Conservation (phyloP, 2,113 vertebrate species). For the Salvelinus sp. region DNA sequence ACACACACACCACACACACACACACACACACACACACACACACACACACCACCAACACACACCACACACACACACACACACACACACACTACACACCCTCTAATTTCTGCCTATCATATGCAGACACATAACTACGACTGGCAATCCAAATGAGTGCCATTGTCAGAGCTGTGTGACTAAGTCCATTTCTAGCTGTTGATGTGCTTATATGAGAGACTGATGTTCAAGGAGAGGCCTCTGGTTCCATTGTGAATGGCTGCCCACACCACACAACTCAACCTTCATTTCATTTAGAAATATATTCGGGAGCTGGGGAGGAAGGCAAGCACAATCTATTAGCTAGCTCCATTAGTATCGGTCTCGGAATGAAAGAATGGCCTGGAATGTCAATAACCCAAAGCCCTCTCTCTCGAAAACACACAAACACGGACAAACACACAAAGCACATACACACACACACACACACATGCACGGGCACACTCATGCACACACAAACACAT, state of each 20-base stretch:
- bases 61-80: conserved; percentile 15
- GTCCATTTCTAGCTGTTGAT: conserved; percentile 64
- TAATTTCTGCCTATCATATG: conserved; percentile 21
- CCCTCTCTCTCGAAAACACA: neutral
- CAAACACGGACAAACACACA: conserved; percentile 22
- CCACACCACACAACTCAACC: conserved; percentile 50
- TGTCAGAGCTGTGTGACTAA: conserved; percentile 43
- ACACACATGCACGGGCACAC: conserved; percentile 26
- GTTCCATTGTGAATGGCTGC: conserved; percentile 41
- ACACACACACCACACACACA: conserved; percentile 17
- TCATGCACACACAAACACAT: conserved; percentile 6
- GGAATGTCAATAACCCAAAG: conserved; percentile 76
- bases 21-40: conserved; percentile 23
- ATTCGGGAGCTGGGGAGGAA: conserved; percentile 66
- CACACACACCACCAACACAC: conserved; percentile 18
- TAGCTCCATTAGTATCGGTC: conserved; percentile 78
- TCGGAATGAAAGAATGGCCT: conserved; percentile 75
- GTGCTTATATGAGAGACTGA: conserved; percentile 52
- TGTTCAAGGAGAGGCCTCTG: conserved; percentile 46
- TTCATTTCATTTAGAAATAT: conserved; percentile 75
- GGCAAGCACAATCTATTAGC: conserved; percentile 74
- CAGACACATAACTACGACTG: conserved; percentile 41
- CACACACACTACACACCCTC: conserved; percentile 22
- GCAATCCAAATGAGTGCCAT: conserved; percentile 34
- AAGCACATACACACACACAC: conserved; percentile 14